Evolutionary conservation across 2,113 vertebrate genomes (phyloP).

Genomic region (Charadrius vociferus): DNA sequence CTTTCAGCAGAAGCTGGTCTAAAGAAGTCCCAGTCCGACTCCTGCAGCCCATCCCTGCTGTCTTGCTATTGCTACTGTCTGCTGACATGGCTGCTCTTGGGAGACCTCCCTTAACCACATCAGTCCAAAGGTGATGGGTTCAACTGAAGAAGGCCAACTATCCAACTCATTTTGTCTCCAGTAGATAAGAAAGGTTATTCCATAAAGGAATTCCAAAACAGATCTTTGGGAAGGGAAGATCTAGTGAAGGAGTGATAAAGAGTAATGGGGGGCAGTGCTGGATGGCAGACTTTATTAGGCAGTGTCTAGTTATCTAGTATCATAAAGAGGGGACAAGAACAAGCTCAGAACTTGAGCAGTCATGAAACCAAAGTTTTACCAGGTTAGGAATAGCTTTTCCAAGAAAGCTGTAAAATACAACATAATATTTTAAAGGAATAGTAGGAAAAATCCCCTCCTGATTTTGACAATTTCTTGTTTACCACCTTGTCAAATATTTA

Average conservation of each 20-base stretch:
- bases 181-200: neutral
- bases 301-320: too few species aligned
- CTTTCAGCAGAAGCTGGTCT: neutral
- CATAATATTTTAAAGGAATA: neutral
- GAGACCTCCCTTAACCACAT: neutral
- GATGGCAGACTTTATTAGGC: too few species aligned
- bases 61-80: neutral
- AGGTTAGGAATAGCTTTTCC: neutral
- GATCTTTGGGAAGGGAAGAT: neutral
- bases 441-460: neutral
- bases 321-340: neutral
- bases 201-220: neutral
- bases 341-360: neutral
- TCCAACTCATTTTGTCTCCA: neutral
- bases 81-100: neutral
- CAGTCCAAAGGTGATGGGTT: neutral
- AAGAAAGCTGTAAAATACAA: neutral
- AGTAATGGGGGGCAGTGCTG: neutral
- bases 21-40: neutral
- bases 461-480: neutral
- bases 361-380: neutral
- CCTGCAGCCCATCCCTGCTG: neutral
- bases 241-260: neutral
- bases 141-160: neutral
- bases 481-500: neutral